Evolutionary conservation across 2,113 vertebrate genomes (phyloP).

Genomic region (Platysteira castanea): DNA sequence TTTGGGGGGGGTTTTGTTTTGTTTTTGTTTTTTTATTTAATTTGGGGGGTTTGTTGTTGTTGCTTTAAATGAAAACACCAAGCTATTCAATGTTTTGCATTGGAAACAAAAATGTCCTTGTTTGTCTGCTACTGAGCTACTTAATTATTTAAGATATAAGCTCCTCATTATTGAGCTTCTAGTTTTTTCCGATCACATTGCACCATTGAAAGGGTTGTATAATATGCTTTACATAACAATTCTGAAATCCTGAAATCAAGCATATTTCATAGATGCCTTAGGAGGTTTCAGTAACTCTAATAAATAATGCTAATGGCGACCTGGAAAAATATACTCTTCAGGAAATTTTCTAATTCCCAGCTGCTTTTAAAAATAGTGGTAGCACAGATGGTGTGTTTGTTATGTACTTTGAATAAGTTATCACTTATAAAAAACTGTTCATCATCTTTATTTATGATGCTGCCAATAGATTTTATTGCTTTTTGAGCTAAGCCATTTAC

Average conservation of each 20-base stretch:
- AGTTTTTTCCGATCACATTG: not conserved
- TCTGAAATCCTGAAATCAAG: not conserved
- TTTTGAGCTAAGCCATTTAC: not conserved
- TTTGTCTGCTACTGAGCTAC: not conserved
- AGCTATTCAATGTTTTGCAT: not conserved
- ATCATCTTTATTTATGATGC: not conserved
- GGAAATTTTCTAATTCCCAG: not conserved
- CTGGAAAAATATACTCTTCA: not conserved
- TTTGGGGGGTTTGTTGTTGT: not conserved
- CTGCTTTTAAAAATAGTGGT: not conserved
- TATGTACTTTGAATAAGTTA: not conserved
- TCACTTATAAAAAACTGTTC: not conserved
- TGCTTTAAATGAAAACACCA: not conserved
- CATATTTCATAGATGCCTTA: not conserved
- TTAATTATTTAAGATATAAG: not conserved
- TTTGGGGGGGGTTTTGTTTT: not conserved
- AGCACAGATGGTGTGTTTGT: not conserved
- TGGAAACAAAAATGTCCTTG: not conserved
- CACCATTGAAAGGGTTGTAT: not conserved
- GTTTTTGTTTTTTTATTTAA: not conserved
- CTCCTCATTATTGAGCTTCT: not conserved
- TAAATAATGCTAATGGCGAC: not conserved
- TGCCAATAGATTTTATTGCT: not conserved
- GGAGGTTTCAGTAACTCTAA: not conserved
- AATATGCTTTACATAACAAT: not conserved